These are phyloP conservation scores for Zaprionus tsacasi DNA, from an alignment of 1,140 invertebrate genomes.

Conservation along the genomic window DNA sequence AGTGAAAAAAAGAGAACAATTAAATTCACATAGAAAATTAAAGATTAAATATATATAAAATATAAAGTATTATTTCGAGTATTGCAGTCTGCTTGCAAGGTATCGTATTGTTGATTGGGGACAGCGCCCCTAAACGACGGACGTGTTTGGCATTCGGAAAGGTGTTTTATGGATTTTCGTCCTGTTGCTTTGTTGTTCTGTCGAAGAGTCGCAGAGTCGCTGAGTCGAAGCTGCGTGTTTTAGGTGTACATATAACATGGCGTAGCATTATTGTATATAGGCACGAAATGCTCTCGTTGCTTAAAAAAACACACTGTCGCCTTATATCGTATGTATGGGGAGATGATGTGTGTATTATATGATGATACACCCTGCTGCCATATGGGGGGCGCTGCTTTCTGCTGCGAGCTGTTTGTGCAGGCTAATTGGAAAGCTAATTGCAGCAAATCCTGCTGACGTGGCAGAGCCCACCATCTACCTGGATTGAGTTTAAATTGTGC, in stretches of 20 bases:
- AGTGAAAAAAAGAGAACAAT: slow-evolving; percentile 28
- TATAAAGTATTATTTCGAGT: not conserved
- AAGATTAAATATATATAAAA: not conserved
- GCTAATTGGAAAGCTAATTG: slow-evolving; percentile 51
- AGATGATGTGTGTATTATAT: not conserved
- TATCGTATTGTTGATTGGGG: slow-evolving; percentile 26
- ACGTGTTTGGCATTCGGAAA: slow-evolving; percentile 20
- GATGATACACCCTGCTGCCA: not conserved
- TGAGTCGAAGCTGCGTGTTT: slow-evolving; percentile 14
- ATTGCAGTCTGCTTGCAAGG: not conserved
- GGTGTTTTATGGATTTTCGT: slow-evolving; percentile 55
- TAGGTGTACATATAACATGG: slow-evolving; percentile 42
- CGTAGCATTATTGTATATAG: slow-evolving; percentile 11
- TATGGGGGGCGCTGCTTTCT: not conserved
- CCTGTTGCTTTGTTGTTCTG: slow-evolving; percentile 50
- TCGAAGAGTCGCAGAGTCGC: not conserved
- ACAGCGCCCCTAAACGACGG: slow-evolving; percentile 31
- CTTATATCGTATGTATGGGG: too few species aligned
- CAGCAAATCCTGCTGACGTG: slow-evolving; percentile 18
- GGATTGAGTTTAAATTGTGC: slow-evolving; percentile 36
- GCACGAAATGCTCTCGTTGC: slow-evolving; percentile 6
- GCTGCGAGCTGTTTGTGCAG: slow-evolving; percentile 28
- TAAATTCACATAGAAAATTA: not conserved
- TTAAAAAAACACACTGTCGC: too few species aligned
- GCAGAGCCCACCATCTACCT: not conserved